Evolutionary conservation across 2,888 invertebrate genomes (phyloP).

Genomic region (Belgica antarctica): DNA sequence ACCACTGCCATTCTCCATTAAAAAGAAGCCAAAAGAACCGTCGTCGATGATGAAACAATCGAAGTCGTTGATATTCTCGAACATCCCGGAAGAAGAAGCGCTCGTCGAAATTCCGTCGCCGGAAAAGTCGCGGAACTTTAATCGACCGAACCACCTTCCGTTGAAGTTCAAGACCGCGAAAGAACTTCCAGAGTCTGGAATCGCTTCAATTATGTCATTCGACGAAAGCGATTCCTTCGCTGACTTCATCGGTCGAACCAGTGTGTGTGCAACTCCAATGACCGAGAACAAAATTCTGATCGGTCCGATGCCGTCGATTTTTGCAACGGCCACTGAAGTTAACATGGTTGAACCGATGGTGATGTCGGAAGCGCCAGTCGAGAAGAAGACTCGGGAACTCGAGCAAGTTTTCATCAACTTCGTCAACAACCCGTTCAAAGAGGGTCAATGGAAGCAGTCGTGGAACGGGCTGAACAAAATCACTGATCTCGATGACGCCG

Average conservation of each 20-base stretch:
- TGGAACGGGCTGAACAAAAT: conserved; percentile 55
- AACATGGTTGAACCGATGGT: neutral
- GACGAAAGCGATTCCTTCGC: conserved; percentile 59
- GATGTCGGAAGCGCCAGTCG: neutral
- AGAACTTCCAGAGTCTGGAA: conserved; percentile 54
- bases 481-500: conserved; percentile 48
- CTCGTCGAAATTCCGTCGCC: conserved; percentile 44
- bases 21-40: conserved; percentile 26
- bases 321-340: conserved; percentile 53
- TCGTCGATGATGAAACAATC: conserved; percentile 70
- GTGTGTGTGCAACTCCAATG: conserved; percentile 76
- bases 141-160: conserved; percentile 60
- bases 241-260: conserved; percentile 68
- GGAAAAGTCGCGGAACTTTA: conserved; percentile 44
- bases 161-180: conserved; percentile 58
- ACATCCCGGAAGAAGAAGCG: conserved; percentile 75
- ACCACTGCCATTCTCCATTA: conserved; percentile 38
- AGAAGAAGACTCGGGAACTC: conserved; percentile 6
- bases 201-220: conserved; percentile 56
- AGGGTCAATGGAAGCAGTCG: conserved; percentile 60
- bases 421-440: conserved; percentile 47
- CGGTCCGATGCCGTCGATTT: conserved; percentile 71
- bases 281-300: conserved; percentile 73
- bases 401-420: conserved; percentile 45
- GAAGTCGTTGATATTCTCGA: conserved; percentile 75